These are phyloP conservation scores for Melanotus villosus DNA, from an alignment of 2,888 invertebrate species.

Conservation along the genomic window DNA sequence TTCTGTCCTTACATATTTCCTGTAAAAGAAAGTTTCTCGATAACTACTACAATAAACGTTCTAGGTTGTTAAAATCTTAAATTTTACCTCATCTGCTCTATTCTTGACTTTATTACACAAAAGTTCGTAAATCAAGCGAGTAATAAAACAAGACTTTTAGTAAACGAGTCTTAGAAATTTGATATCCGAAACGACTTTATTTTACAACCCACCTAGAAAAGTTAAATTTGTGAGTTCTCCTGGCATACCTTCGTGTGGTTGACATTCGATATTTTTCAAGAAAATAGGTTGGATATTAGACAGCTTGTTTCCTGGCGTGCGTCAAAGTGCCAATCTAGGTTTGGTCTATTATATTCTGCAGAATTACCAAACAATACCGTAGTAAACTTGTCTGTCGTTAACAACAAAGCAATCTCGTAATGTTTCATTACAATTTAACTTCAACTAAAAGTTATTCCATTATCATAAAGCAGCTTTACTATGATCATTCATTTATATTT, in stretches of 20 bases:
- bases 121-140: slow-evolving; percentile 1
- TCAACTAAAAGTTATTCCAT: no score
- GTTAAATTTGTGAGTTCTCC: neutral
- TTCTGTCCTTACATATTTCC: slow-evolving; percentile 29
- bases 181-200: slow-evolving; percentile 9
- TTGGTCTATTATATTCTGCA: neutral
- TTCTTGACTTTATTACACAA: no score
- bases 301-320: neutral
- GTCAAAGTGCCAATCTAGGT: slow-evolving; percentile 2
- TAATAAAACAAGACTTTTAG: neutral
- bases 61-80: no score
- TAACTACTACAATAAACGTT: neutral
- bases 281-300: no score
- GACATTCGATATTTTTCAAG: no score
- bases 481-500: neutral
- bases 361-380: neutral
- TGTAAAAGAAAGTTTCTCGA: slow-evolving; percentile 17
- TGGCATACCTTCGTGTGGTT: neutral
- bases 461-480: no score
- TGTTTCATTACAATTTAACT: no score
- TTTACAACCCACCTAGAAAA: neutral
- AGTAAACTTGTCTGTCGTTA: neutral
- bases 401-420: neutral
- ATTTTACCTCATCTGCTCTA: no score
- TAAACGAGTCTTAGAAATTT: neutral